Conservation (phyloP, 2,113 vertebrate species). For the Galemys pyrenaicus region DNA sequence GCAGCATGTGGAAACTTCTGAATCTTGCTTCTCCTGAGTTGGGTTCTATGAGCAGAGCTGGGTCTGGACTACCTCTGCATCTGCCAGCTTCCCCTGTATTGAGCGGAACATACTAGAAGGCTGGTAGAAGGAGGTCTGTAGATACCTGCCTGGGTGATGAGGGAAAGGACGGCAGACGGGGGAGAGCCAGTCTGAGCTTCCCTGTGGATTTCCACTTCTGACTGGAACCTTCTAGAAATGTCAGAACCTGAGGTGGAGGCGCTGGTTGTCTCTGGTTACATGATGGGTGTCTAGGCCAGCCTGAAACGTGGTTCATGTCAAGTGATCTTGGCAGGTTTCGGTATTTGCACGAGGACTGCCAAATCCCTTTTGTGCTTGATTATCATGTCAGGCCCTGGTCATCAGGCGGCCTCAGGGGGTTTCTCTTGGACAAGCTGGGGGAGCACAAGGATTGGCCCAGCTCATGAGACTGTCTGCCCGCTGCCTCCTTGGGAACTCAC, state of each 20-base stretch:
- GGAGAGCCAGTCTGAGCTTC: neutral
- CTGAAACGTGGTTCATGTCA: neutral
- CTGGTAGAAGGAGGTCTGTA: neutral
- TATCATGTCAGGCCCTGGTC: neutral
- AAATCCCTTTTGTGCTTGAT: neutral
- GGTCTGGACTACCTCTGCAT: neutral
- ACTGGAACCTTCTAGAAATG: neutral
- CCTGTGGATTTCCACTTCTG: neutral
- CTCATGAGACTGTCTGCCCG: neutral
- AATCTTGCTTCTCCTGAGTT: neutral
- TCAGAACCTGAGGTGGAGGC: neutral
- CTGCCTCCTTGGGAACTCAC: neutral
- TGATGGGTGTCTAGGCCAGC: neutral
- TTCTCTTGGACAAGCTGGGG: neutral
- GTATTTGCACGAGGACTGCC: neutral
- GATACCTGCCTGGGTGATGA: neutral
- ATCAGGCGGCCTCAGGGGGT: neutral
- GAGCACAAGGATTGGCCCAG: rapidly evolving
- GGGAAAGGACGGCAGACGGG: neutral
- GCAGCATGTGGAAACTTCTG: neutral
- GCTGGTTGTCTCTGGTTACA: constrained; percentile 23
- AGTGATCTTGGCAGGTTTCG: neutral
- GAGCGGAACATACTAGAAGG: neutral
- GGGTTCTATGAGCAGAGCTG: neutral
- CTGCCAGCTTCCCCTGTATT: rapidly evolving